A percentile compares a stretch with the other conserved stretches of the same genome.
Evolutionary conservation across 2,113 vertebrate genomes (phyloP).

Genomic region (Oreotragus oreotragus): DNA sequence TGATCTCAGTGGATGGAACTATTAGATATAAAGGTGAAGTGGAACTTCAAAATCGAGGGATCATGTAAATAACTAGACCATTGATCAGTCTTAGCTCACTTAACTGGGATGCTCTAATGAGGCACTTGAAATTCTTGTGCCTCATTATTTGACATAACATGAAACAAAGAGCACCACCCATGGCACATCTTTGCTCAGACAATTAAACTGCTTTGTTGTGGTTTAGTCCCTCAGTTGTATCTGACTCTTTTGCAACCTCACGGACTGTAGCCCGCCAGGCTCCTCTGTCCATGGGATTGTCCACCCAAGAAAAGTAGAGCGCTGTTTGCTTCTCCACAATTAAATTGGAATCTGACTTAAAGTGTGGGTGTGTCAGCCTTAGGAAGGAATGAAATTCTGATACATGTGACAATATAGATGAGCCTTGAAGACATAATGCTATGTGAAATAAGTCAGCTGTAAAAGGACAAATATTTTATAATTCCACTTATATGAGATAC

Average conservation of each 20-base stretch:
- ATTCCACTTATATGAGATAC: not conserved
- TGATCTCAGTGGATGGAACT: not conserved
- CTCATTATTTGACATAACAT: not conserved
- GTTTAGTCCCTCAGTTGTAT: not conserved
- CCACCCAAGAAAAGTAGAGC: not conserved
- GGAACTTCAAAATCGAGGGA: not conserved
- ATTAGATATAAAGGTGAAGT: not conserved
- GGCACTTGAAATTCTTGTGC: not conserved
- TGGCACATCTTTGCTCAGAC: not conserved
- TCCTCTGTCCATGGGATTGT: not conserved
- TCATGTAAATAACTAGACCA: not conserved
- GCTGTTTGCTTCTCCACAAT: not conserved
- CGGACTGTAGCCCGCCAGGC: not conserved
- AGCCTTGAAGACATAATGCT: not conserved
- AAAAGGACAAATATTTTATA: not conserved
- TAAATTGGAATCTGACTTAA: not conserved
- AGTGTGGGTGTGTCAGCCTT: not conserved
- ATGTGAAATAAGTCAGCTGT: not conserved
- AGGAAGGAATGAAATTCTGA: not conserved
- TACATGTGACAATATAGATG: not conserved
- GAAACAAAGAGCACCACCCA: not conserved
- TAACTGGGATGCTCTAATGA: not conserved
- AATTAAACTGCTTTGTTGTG: not conserved
- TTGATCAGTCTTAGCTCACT: not conserved
- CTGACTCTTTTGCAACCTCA: not conserved